phyloP scores from a whole-genome alignment of 1,140 invertebrate genomes.

The Polyergus mexicanus region DNA sequence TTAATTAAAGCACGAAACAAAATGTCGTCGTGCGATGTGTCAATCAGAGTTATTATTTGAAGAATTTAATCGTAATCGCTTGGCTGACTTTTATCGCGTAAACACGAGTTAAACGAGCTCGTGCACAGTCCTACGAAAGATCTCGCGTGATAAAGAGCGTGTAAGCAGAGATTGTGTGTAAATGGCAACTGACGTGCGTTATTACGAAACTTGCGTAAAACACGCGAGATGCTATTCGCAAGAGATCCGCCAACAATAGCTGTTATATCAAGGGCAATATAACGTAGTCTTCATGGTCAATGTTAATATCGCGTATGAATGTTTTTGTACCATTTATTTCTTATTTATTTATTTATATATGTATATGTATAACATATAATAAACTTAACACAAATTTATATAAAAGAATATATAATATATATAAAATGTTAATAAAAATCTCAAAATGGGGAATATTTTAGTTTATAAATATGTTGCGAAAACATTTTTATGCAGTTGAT shows the following conservation, averaged over 20 bases:
- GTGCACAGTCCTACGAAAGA: constrained; percentile 28
- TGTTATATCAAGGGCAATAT: not conserved
- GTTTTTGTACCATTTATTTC: not conserved
- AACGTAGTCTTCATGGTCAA: constrained; percentile 11
- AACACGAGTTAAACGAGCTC: constrained; percentile 40
- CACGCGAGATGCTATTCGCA: constrained; percentile 15
- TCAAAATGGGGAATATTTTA: not conserved
- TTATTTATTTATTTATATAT: not conserved
- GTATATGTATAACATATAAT: not conserved
- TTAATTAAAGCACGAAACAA: constrained; percentile 50
- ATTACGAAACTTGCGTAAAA: constrained; percentile 11
- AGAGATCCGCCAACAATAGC: not conserved
- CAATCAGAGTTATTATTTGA: not conserved
- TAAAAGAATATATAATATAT: not conserved
- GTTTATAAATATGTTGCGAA: not conserved
- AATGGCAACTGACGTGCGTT: constrained; percentile 39
- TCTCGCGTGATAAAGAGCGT: constrained; percentile 56
- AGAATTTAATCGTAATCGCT: constrained; percentile 28
- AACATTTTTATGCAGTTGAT: not conserved
- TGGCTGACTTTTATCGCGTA: constrained; percentile 29
- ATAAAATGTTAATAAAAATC: not conserved
- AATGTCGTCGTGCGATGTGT: not conserved
- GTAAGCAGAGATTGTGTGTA: constrained; percentile 65
- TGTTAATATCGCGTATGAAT: not conserved
- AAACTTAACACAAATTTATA: not conserved